Evolutionary conservation across 2,797 vertebrate species (phyloP).

Genomic region (Liparis tanakae): DNA sequence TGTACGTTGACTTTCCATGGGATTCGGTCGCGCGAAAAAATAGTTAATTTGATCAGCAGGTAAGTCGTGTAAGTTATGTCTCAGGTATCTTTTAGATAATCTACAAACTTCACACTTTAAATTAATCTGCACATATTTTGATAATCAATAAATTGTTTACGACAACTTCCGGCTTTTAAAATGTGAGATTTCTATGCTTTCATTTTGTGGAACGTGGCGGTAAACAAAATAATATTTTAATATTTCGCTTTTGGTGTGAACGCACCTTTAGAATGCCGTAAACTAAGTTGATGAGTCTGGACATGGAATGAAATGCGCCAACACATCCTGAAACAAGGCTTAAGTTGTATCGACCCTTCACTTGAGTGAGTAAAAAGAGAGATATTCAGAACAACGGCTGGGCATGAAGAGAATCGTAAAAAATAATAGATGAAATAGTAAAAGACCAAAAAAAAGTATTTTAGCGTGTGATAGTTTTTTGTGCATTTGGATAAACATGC

Average conservation of each 20-base stretch:
- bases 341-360: slow-evolving; percentile 24
- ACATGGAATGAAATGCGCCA: slow-evolving; percentile 31
- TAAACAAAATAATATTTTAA: not conserved
- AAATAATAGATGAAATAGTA: too few species aligned
- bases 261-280: slow-evolving; percentile 20
- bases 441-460: too few species aligned
- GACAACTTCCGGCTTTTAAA: not conserved
- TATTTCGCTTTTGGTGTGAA: too few species aligned
- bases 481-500: not conserved
- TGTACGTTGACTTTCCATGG: too few species aligned
- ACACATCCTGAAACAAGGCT: slow-evolving; percentile 45
- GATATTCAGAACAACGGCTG: not conserved
- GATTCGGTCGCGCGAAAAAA: too few species aligned
- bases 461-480: not conserved
- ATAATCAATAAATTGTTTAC: not conserved
- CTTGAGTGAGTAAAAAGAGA: not conserved
- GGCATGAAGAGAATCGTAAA: not conserved
- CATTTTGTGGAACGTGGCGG: not conserved
- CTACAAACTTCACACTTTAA: not conserved
- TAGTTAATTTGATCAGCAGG: slow-evolving; percentile 88
- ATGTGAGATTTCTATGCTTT: not conserved
- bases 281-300: slow-evolving; percentile 9
- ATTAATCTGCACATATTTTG: too few species aligned
- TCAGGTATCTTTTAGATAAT: too few species aligned
- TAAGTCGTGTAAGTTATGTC: slow-evolving; percentile 72